Conservation (phyloP, 2,113 vertebrate genomes). For the Seriola rivoliana region DNA sequence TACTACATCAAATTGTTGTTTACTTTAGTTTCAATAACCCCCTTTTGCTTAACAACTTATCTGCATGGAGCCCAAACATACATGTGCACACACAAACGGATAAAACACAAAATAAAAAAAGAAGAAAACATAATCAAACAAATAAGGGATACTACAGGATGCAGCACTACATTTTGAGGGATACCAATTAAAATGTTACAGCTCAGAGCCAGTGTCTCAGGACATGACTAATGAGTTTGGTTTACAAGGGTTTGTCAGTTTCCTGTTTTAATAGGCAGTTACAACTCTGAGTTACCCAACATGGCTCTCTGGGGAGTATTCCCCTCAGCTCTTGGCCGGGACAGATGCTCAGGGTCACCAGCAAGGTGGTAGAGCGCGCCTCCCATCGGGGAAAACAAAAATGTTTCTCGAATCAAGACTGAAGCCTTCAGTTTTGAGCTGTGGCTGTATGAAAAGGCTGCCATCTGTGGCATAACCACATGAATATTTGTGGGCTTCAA, state of each 20-base stretch:
- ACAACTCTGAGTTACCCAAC: conserved; percentile 73
- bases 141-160: not conserved
- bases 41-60: not conserved
- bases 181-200: conserved; percentile 68
- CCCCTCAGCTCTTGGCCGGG: conserved; percentile 55
- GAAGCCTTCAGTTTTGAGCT: conserved; percentile 49
- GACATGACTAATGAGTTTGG: conserved; percentile 80
- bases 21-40: not conserved
- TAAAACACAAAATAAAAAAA: conserved; percentile 11
- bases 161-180: conserved; percentile 15
- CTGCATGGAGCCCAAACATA: too few relatives aligned
- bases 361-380: conserved; percentile 65
- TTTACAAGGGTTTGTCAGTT: conserved; percentile 76
- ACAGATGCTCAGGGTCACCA: conserved; percentile 72
- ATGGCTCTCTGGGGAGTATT: conserved; percentile 71
- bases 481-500: conserved; percentile 74
- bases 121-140: not conserved
- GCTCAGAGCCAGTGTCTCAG: conserved; percentile 59
- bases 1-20: not conserved
- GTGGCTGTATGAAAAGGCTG: conserved; percentile 51
- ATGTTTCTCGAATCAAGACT: conserved; percentile 59
- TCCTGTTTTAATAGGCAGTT: conserved; percentile 77
- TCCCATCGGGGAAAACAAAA: conserved; percentile 68
- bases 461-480: conserved; percentile 73
- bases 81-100: not conserved